These are phyloP conservation scores for Hyperopisus bebe DNA, from an alignment of 2,113 vertebrate species.

Conservation along the genomic window DNA sequence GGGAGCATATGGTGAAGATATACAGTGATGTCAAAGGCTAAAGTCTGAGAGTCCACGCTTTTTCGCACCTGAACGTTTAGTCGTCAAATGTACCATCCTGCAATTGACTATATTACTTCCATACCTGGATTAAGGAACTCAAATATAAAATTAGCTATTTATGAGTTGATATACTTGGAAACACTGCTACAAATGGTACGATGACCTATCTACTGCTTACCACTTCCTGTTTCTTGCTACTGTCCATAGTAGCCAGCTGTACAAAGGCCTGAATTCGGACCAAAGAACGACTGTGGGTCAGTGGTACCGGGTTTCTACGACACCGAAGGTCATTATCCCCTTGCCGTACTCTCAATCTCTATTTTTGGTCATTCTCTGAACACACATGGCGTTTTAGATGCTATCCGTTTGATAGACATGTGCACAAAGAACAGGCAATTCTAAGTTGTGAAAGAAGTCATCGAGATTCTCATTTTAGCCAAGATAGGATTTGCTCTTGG, in stretches of 20 bases:
- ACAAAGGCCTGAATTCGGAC: conserved; percentile 55
- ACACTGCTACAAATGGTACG: conserved; percentile 45
- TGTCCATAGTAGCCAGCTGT: conserved; percentile 55
- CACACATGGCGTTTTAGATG: conserved; percentile 47
- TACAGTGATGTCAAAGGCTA: conserved; percentile 12
- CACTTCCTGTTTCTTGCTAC: conserved; percentile 51
- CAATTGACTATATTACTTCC: conserved; percentile 3
- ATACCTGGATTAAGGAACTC: conserved; percentile 19
- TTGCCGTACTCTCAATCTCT: conserved; percentile 55
- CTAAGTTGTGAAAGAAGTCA: conserved; percentile 65
- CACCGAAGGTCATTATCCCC: conserved; percentile 58
- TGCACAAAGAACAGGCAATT: conserved; percentile 59
- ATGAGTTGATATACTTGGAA: conserved; percentile 52
- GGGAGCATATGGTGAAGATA: not conserved
- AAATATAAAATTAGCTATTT: conserved; percentile 12
- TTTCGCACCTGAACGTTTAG: conserved; percentile 1
- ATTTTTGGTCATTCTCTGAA: conserved; percentile 76
- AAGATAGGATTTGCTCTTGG: conserved; percentile 44
- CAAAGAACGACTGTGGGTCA: conserved; percentile 39
- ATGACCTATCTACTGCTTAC: conserved; percentile 41
- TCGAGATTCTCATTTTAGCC: conserved; percentile 66
- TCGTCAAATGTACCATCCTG: not conserved
- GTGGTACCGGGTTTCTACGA: conserved; percentile 58
- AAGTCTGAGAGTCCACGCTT: not conserved
- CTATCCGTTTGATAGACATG: conserved; percentile 62